phyloP scores from a whole-genome alignment of 2,888 invertebrate genomes.

The Lasioglossum malachurum region DNA sequence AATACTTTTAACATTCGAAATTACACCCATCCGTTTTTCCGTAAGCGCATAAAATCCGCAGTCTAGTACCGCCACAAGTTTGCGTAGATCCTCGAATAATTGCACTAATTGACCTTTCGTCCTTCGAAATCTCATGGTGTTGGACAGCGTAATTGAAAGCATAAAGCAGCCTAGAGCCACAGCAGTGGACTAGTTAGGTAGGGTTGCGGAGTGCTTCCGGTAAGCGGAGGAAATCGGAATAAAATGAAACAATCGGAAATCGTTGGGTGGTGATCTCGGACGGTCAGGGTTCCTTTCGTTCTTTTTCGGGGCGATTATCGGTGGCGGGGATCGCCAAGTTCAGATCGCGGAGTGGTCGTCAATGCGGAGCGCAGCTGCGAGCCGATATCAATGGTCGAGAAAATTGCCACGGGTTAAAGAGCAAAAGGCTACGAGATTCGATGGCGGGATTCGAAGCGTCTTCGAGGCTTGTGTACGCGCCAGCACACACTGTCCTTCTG shows the following conservation, averaged over 20 bases:
- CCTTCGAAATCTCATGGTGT: too few relatives aligned
- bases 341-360: conserved; percentile 44
- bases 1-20: too few relatives aligned
- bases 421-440: conserved; percentile 64
- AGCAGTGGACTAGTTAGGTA: too few relatives aligned
- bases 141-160: too few relatives aligned
- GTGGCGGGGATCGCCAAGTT: conserved; percentile 56
- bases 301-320: neutral
- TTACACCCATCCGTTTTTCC: too few relatives aligned
- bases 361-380: conserved; percentile 54
- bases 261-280: neutral
- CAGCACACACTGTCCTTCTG: neutral
- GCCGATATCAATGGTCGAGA: conserved; percentile 69
- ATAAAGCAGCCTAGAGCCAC: too few relatives aligned
- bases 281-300: neutral
- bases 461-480: conserved; percentile 20
- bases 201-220: neutral
- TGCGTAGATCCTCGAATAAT: too few relatives aligned
- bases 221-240: neutral
- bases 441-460: conserved; percentile 36
- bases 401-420: conserved; percentile 72
- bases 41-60: too few relatives aligned
- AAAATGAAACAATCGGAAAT: neutral
- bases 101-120: too few relatives aligned
- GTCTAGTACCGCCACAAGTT: too few relatives aligned